Base-by-base conservation (phyloP, 1,140 invertebrate species). In the Dysdera silvatica region DNA sequence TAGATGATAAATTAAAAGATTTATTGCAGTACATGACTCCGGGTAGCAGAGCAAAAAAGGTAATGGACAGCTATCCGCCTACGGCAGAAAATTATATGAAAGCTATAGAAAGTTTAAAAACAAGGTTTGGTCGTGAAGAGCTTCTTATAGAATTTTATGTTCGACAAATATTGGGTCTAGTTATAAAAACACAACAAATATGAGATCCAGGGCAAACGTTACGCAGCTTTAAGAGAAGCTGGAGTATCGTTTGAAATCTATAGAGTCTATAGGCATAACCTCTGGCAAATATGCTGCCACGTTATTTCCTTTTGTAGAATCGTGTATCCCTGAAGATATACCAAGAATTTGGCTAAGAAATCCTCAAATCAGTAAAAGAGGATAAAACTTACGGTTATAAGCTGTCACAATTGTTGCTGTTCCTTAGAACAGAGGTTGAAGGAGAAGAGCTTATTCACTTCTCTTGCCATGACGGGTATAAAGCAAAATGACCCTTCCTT, bases 1-100 rank as follows among this genome's bases (percentile, higher is more conserved):
- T 76, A 0, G 59, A 65, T 8, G 68, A 74, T 51, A 76, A 75
- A 45, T 73, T 74, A 47, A 57, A 72, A 10, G 72, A 70, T 40
- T 37, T 73, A 8, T 20, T 55, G 2, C 51, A 61, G 31, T 20
- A 60, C 33, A 29, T 66, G 48, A 20, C 10, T 10, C 5, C 23
- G 7, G 49, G 31, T 12, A 32, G 28, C 20, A 31, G 7, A 12
- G 28, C 4, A 32, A 31, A 52, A n/a, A 37, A 37, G 33, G 7
- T 52, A 8, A 31, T 52, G 28, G 26, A 52, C 4, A 54, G 32
- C 23, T 54, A 35, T 24, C 52, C 32, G 16, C 52, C 32, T 12
- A 12, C 52, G 6, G 12, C 29, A 6, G 3, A 54, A 18, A 54
- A 54, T 23, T 54, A 54, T 54, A 3, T n/a, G 14, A 54, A 54